Evolutionary conservation across 2,888 invertebrate species (phyloP).

Genomic region (Rhamnusium bicolor): DNA sequence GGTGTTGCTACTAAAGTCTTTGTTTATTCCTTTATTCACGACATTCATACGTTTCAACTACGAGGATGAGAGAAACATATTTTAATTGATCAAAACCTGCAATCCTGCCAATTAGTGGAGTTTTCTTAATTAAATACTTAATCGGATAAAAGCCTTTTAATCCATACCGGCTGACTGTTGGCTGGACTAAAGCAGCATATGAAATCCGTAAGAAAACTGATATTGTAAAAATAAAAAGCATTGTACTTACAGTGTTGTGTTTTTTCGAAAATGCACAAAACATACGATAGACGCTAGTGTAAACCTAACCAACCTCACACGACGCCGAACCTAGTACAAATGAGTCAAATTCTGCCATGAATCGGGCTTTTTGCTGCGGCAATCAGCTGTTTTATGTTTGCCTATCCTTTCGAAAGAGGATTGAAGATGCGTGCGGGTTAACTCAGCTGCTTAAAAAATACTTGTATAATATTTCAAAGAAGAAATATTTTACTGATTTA

Average conservation of each 20-base stretch:
- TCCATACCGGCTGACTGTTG: no score
- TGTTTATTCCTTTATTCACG: no score
- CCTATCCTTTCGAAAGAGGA: not conserved
- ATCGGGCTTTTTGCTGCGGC: not conserved
- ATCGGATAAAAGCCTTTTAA: no score
- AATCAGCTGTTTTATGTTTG: slow-evolving; percentile 26
- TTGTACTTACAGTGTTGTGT: not conserved
- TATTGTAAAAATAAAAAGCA: not conserved
- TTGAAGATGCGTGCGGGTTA: slow-evolving; percentile 3
- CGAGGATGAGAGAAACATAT: not conserved
- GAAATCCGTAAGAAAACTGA: not conserved
- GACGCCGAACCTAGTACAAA: not conserved
- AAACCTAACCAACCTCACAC: not conserved
- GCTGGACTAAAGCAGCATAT: not conserved
- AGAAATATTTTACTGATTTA: no score
- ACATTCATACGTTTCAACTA: no score
- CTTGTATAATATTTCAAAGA: no score
- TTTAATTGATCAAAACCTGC: not conserved
- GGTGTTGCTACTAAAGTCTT: not conserved
- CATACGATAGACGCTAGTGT: not conserved
- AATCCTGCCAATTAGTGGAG: not conserved
- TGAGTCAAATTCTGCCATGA: not conserved
- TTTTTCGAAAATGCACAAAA: not conserved
- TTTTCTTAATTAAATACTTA: no score
- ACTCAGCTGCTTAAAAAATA: not conserved